Evolutionary conservation across 2,113 vertebrate species (phyloP).

Genomic region (Pimephales promelas): DNA sequence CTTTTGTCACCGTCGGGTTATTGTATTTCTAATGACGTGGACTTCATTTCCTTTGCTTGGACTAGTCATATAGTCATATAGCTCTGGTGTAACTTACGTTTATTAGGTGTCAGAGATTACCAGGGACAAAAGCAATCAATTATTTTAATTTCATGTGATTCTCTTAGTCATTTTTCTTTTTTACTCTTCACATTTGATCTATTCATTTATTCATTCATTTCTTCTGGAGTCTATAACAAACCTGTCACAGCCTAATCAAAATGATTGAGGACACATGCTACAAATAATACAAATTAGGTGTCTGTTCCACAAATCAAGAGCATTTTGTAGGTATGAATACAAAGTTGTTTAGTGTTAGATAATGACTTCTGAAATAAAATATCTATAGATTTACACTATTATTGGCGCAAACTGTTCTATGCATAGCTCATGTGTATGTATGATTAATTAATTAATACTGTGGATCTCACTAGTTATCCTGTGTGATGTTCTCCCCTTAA

Average conservation of each 20-base stretch:
- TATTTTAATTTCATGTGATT: conserved; percentile 55
- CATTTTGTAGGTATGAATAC: not conserved
- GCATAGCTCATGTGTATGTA: not conserved
- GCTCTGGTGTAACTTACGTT: conserved; percentile 46
- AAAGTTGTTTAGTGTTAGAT: not conserved
- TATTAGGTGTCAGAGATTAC: conserved; percentile 45
- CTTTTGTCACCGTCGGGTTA: conserved; percentile 70
- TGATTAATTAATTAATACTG: not conserved
- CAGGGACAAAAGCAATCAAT: conserved; percentile 53
- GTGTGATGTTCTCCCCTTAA: not conserved
- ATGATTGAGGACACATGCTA: conserved; percentile 54
- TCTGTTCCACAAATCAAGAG: conserved; percentile 35
- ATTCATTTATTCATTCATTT: conserved; percentile 23
- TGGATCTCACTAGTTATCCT: not conserved
- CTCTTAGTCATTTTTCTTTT: conserved; percentile 40
- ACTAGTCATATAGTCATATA: conserved; percentile 57
- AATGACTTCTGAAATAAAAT: conserved; percentile 31
- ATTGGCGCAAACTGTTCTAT: conserved; percentile 31
- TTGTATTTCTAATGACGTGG: conserved; percentile 75
- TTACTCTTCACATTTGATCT: conserved; percentile 30
- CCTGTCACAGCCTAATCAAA: conserved; percentile 61
- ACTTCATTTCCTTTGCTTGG: conserved; percentile 65
- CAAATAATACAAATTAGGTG: conserved; percentile 56
- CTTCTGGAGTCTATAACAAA: conserved; percentile 41
- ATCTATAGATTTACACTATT: not conserved